Evolutionary conservation across 2,797 vertebrate genomes (phyloP).

Genomic region (Cirrhinus molitorella): DNA sequence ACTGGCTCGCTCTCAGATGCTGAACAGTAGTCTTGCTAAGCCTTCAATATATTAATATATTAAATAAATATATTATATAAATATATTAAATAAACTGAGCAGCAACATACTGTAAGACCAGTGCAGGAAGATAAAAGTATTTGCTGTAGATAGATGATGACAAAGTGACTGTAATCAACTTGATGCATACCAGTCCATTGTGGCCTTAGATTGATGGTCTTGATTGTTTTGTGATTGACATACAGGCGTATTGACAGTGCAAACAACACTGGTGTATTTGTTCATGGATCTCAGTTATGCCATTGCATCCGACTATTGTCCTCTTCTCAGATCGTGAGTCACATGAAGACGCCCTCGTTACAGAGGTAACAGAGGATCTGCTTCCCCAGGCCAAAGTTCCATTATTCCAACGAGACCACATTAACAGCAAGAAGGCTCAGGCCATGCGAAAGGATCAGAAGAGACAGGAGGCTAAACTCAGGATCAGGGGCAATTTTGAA

Average conservation of each 20-base stretch:
- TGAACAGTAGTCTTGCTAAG: constrained; percentile 30
- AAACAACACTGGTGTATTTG: not conserved
- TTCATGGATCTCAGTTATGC: not conserved
- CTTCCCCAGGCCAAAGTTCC: constrained; percentile 82
- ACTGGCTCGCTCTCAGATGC: constrained; percentile 38
- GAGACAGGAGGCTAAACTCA: constrained; percentile 85
- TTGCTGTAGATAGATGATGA: not conserved
- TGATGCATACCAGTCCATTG: not conserved
- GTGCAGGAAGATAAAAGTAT: not conserved
- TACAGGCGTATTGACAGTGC: not conserved
- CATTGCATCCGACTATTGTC: not conserved
- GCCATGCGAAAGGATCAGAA: constrained; percentile 88
- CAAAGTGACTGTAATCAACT: constrained; percentile 2
- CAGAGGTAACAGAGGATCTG: constrained; percentile 79
- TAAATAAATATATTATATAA: too few relatives aligned
- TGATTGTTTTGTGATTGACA: not conserved
- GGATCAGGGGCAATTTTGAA: constrained; percentile 78
- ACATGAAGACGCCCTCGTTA: constrained; percentile 77
- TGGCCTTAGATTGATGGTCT: not conserved
- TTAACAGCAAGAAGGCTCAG: constrained; percentile 86
- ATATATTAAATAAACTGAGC: constrained; percentile 41
- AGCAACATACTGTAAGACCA: not conserved
- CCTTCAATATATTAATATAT: not conserved
- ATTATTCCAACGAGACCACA: constrained; percentile 83
- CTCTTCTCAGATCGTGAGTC: constrained; percentile 78